A percentile compares a stretch with the other conserved stretches of the same genome.
Evolutionary conservation across 2,888 invertebrate genomes (phyloP).

Genomic region (Apodemia duryi): DNA sequence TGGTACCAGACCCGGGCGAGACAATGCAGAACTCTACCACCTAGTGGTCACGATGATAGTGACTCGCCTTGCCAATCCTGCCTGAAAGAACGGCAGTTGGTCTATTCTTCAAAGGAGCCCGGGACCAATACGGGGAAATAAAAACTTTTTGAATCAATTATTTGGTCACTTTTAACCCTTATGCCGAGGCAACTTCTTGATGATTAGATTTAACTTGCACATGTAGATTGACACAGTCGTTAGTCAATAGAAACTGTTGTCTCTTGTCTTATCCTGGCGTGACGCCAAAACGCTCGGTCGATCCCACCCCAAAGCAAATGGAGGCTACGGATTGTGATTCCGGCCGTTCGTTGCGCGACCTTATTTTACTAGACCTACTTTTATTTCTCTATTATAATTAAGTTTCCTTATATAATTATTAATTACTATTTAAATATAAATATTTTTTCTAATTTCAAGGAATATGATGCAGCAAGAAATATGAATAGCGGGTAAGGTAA

Average conservation of each 20-base stretch:
- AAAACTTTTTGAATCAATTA: background rate
- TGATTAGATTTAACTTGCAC: conserved; percentile 1
- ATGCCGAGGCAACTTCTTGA: background rate
- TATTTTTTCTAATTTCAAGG: too few relatives aligned
- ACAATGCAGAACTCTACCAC: too few relatives aligned
- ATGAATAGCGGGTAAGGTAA: too few relatives aligned
- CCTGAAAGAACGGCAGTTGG: too few relatives aligned
- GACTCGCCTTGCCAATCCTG: too few relatives aligned
- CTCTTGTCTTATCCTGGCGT: conserved; percentile 46
- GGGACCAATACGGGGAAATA: too few relatives aligned
- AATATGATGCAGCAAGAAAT: too few relatives aligned
- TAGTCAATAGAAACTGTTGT: conserved; percentile 49
- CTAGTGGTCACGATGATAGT: too few relatives aligned
- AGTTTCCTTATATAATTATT: background rate
- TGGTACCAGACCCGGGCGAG: too few relatives aligned
- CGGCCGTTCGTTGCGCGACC: conserved; percentile 17
- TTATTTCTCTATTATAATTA: conserved; percentile 17
- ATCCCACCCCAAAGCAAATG: conserved; percentile 38
- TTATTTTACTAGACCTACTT: conserved; percentile 20
- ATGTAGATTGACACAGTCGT: conserved; percentile 44
- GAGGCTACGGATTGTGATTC: conserved; percentile 27
- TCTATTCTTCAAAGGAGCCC: too few relatives aligned
- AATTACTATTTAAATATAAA: background rate
- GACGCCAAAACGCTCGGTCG: conserved; percentile 59
- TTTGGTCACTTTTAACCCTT: background rate